phyloP scores from a whole-genome alignment of 2,888 invertebrate genomes.

The Rhagophthalmus giganteus region DNA sequence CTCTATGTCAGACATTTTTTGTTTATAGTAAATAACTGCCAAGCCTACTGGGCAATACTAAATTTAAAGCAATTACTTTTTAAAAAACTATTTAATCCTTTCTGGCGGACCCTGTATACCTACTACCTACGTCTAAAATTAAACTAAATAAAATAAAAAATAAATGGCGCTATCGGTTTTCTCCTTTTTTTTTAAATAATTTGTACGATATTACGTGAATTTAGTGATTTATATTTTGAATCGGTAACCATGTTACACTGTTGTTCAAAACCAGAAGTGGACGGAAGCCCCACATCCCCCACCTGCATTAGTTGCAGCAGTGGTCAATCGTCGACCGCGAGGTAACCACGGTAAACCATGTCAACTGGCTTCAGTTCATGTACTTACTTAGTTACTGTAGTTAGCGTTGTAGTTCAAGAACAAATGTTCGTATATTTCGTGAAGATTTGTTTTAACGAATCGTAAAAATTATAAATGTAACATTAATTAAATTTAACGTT shows the following conservation, averaged over 20 bases:
- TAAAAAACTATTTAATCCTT: no score
- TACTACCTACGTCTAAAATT: no score
- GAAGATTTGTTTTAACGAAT: not conserved
- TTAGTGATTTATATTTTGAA: no score
- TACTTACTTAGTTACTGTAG: conserved; percentile 10
- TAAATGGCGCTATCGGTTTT: no score
- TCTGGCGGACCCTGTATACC: no score
- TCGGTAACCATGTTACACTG: no score
- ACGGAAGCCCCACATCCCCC: conserved; percentile 28
- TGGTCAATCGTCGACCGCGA: conserved; percentile 34
- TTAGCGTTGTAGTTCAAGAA: conserved; percentile 7
- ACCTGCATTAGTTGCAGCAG: conserved; percentile 20
- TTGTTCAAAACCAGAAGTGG: conserved; percentile 24
- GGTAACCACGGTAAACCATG: conserved; percentile 26
- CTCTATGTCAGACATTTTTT: no score
- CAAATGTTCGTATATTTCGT: not conserved
- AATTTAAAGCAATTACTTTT: no score
- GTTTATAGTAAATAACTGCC: no score
- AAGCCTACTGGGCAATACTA: no score
- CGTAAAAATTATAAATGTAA: no score
- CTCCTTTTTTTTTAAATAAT: not conserved
- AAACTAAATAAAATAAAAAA: no score
- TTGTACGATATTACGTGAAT: not conserved
- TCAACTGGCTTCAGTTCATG: conserved; percentile 18
- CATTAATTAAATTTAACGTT: not conserved